phyloP scores from a whole-genome alignment of 30 jellyfish, hydroid and myxozoan genomes.

The Cassiopea andromeda region DNA sequence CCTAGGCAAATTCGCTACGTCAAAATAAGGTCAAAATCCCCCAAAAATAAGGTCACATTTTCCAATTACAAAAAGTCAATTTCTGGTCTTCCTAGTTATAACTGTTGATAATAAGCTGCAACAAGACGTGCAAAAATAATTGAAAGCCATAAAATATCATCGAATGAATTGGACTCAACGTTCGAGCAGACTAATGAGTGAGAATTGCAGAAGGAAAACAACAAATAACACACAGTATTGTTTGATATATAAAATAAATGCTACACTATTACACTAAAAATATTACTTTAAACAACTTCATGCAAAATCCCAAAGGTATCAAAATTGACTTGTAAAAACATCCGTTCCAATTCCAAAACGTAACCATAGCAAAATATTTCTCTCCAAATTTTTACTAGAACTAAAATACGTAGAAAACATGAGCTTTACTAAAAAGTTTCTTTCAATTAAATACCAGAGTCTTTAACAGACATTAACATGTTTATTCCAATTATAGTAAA shows the following conservation, averaged over 20 bases:
- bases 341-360: conserved; percentile 6
- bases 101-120: too few relatives aligned
- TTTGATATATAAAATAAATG: conserved; percentile 39
- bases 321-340: conserved; percentile 9
- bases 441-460: conserved; percentile 1
- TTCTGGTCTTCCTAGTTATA: too few relatives aligned
- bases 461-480: background rate
- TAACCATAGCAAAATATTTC: conserved; percentile 19
- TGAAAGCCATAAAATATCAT: too few relatives aligned
- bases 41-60: too few relatives aligned
- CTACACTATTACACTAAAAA: conserved; percentile 51
- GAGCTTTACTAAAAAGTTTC: conserved; percentile 20
- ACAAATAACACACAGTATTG: background rate
- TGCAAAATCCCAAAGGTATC: conserved; percentile 61
- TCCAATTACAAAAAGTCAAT: too few relatives aligned
- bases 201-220: too few relatives aligned
- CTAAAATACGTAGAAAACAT: background rate
- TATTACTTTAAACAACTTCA: conserved; percentile 51
- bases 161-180: too few relatives aligned
- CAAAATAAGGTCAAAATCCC: too few relatives aligned
- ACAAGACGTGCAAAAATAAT: too few relatives aligned
- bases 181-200: too few relatives aligned
- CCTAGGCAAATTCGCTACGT: too few relatives aligned
- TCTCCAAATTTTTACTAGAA: conserved; percentile 18
- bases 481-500: too few relatives aligned